phyloP scores from a whole-genome alignment of 2,888 invertebrate genomes.

The Allolobophora icterica region DNA sequence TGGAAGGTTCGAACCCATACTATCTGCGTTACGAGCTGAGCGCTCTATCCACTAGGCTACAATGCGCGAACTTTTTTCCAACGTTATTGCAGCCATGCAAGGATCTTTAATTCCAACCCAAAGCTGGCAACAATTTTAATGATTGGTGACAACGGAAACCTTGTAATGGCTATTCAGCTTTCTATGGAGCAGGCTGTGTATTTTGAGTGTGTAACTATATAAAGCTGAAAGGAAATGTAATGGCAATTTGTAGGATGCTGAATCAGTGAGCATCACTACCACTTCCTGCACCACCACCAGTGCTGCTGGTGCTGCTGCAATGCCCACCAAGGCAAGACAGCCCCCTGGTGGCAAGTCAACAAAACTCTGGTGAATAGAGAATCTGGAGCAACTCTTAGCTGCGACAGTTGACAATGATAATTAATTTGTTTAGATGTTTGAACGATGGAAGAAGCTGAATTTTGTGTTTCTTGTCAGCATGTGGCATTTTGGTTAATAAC shows the following conservation, averaged over 20 bases:
- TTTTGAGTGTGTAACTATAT: too few relatives aligned
- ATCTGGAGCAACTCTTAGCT: neutral
- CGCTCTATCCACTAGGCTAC: too few relatives aligned
- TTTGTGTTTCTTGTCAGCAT: neutral
- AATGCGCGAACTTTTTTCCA: too few relatives aligned
- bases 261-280: neutral
- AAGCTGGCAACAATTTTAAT: too few relatives aligned
- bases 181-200: too few relatives aligned
- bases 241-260: neutral
- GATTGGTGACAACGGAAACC: too few relatives aligned
- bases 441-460: neutral
- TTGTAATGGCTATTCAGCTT: too few relatives aligned
- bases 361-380: neutral
- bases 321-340: neutral
- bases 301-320: neutral
- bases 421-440: neutral
- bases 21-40: too few relatives aligned
- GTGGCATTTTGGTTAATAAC: neutral
- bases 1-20: too few relatives aligned
- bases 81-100: too few relatives aligned
- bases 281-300: neutral
- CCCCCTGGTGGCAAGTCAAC: slow-evolving; percentile 5
- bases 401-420: neutral
- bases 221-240: neutral
- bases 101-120: too few relatives aligned